Percentiles rank a stretch among this genome's conserved stretches.
Conservation (phyloP, 2,113 vertebrate species). For the Podocnemis expansa region DNA sequence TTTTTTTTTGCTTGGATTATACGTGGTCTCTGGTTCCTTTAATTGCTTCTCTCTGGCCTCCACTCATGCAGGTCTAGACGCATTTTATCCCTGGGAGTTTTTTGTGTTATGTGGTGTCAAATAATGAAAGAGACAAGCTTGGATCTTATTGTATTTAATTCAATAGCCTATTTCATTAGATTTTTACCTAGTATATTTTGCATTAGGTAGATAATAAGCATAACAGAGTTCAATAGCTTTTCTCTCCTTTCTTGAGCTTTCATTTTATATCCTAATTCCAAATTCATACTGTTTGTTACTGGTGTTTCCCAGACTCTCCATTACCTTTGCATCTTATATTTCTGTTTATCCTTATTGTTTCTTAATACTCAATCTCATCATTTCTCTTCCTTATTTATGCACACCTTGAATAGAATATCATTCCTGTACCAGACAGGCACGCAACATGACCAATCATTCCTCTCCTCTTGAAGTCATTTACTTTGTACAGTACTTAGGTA, state of each 20-base stretch:
- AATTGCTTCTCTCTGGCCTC: neutral
- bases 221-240: neutral
- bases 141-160: neutral
- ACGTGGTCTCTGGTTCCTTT: neutral
- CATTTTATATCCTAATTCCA: neutral
- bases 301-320: neutral
- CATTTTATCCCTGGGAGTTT: neutral
- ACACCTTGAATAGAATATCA: neutral
- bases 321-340: neutral
- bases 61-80: neutral
- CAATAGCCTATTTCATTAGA: neutral
- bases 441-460: neutral
- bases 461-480: conserved; percentile 1
- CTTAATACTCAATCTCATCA: neutral
- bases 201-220: neutral
- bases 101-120: rapidly evolving
- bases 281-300: neutral
- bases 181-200: neutral
- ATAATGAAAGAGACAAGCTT: neutral
- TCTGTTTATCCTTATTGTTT: neutral
- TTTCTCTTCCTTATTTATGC: neutral
- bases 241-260: conserved; percentile 1
- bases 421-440: neutral
- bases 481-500: conserved; percentile 2
- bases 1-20: neutral